phyloP scores from a whole-genome alignment of 2,888 invertebrate species.

The Plebejus argus region DNA sequence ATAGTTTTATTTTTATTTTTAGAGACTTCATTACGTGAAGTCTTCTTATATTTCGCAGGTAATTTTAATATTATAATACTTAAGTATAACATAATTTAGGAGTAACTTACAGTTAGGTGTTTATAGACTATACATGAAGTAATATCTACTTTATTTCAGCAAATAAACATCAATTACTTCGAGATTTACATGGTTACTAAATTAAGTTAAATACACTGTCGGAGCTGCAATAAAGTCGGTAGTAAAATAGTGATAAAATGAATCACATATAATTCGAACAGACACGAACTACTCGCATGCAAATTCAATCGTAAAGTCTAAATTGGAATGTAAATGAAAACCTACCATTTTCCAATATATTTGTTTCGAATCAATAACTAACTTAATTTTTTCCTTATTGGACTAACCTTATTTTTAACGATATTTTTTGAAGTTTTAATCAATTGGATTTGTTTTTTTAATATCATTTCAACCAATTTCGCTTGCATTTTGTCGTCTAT shows the following conservation, averaged over 20 bases:
- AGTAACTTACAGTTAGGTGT: too few relatives aligned
- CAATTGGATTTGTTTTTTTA: too few relatives aligned
- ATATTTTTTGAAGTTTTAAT: not conserved
- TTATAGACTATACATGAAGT: too few relatives aligned
- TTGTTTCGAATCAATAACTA: not conserved
- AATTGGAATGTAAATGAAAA: conserved; percentile 20
- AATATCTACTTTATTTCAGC: not conserved
- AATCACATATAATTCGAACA: conserved; percentile 35
- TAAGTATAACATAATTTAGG: too few relatives aligned
- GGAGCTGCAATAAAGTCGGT: conserved; percentile 36
- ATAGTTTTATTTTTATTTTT: not conserved
- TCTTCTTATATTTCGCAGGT: too few relatives aligned
- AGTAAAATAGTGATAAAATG: conserved; percentile 38
- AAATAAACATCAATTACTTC: not conserved
- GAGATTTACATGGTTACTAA: not conserved
- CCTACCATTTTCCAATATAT: not conserved
- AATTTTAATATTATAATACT: not conserved
- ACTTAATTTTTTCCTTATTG: not conserved
- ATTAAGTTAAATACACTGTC: conserved; percentile 29
- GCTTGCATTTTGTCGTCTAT: too few relatives aligned
- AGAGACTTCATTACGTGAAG: not conserved
- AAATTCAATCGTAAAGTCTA: conserved; percentile 28
- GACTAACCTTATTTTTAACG: not conserved
- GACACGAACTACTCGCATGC: conserved; percentile 35
- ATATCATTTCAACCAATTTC: not conserved